These are phyloP conservation scores for Pissodes strobi DNA, from an alignment of 1,140 invertebrate species.

Conservation along the genomic window DNA sequence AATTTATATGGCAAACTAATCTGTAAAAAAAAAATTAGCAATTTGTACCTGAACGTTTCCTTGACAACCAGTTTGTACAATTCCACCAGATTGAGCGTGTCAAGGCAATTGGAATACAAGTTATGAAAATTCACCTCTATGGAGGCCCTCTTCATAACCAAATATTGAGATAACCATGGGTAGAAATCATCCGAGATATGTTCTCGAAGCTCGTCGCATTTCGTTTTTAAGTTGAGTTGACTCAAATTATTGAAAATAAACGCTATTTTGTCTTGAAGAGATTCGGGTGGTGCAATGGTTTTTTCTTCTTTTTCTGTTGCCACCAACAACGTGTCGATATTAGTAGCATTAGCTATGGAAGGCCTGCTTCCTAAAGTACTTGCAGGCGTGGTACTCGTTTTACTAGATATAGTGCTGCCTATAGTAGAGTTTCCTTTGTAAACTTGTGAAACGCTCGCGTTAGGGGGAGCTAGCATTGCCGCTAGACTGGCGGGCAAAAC, in stretches of 20 bases:
- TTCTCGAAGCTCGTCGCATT: constrained; percentile 95
- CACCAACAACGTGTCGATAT: constrained; percentile 94
- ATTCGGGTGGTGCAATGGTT: constrained; percentile 81
- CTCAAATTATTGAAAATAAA: constrained; percentile 99
- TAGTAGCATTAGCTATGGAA: constrained; percentile 96
- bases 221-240: constrained; percentile 90
- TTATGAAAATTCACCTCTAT: constrained; percentile 98
- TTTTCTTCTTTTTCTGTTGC: constrained; percentile 95
- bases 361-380: constrained; percentile 63
- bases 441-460: constrained; percentile 54
- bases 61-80: constrained; percentile 86
- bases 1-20: no score
- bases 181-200: constrained; percentile 91
- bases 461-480: constrained; percentile 62
- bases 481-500: constrained; percentile 69
- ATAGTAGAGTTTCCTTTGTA: constrained; percentile 63
- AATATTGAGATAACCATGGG: constrained; percentile 95
- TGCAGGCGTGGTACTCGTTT: constrained; percentile 45
- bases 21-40: no score
- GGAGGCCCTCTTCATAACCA: constrained; percentile 98
- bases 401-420: constrained; percentile 54
- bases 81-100: constrained; percentile 81
- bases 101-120: constrained; percentile 95
- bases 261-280: constrained; percentile 93
- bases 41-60: constrained; percentile 72